A percentile compares a stretch with the other conserved stretches of the same genome.
phyloP scores from a whole-genome alignment of 2,888 invertebrate species.

The Ectemnius lituratus region DNA sequence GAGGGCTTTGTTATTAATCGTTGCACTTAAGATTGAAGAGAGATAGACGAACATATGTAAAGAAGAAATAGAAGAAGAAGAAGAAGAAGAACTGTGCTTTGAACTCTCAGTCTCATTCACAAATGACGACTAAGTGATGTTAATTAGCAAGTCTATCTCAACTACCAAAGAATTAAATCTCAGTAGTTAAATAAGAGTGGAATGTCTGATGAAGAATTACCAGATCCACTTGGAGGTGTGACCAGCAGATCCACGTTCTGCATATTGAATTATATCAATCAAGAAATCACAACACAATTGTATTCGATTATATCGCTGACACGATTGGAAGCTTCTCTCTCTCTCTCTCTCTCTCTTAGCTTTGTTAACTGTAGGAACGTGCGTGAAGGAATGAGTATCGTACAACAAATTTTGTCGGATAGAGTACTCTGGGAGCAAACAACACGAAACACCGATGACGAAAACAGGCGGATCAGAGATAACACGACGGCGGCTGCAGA shows the following conservation, averaged over 20 bases:
- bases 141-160: too few relatives aligned
- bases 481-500: conserved; percentile 46
- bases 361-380: conserved; percentile 24
- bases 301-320: neutral
- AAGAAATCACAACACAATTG: neutral
- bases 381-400: conserved; percentile 32
- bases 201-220: conserved; percentile 40
- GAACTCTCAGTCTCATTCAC: too few relatives aligned
- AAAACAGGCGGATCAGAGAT: conserved; percentile 41
- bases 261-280: conserved; percentile 13
- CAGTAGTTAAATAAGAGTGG: too few relatives aligned
- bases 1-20: conserved; percentile 19
- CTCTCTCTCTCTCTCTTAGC: neutral
- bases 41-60: neutral
- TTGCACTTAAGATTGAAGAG: neutral
- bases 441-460: conserved; percentile 40
- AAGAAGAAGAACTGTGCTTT: neutral
- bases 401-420: conserved; percentile 29
- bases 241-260: conserved; percentile 35
- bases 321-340: neutral
- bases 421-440: conserved; percentile 28
- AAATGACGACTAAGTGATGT: too few relatives aligned
- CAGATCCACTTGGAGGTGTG: conserved; percentile 31
- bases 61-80: neutral
- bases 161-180: too few relatives aligned